phyloP scores from a whole-genome alignment of 53 echinoderm and acorn worm species.

The Glandiceps talaboti region DNA sequence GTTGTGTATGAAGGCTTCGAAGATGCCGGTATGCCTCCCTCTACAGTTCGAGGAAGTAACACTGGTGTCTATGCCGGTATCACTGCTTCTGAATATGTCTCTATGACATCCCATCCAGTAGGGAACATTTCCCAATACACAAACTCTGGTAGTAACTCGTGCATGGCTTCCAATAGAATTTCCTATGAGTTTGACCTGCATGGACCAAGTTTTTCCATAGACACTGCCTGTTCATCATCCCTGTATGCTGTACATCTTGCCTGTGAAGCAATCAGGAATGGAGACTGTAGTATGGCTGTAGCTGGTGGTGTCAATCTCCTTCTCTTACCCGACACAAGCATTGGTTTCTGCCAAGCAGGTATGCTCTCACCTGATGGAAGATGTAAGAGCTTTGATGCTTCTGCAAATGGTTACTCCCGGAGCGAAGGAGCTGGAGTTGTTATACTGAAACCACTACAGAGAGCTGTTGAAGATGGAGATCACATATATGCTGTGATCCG shows the following conservation, averaged over 20 bases:
- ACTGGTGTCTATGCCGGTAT: constrained; percentile 54
- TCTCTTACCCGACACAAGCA: constrained; percentile 11
- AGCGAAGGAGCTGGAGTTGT: constrained; percentile 46
- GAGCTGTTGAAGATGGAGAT: constrained; percentile 28
- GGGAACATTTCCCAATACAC: constrained; percentile 40
- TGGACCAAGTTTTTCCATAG: constrained; percentile 42
- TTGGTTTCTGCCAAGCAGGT: constrained; percentile 42
- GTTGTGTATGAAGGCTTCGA: constrained; percentile 46
- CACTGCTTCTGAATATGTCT: constrained; percentile 36
- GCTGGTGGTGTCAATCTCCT: constrained; percentile 44
- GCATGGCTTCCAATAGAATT: constrained; percentile 42
- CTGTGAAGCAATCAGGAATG: constrained; percentile 30
- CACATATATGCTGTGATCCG: constrained; percentile 37
- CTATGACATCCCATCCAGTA: constrained; percentile 11
- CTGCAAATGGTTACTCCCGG: constrained; percentile 35
- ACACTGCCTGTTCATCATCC: constrained; percentile 58
- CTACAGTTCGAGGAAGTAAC: constrained; percentile 27
- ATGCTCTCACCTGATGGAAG: constrained; percentile 38
- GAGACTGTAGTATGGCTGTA: constrained; percentile 25
- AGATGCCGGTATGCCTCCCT: constrained; percentile 41
- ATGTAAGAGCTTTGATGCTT: constrained; percentile 42
- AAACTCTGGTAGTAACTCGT: constrained; percentile 39
- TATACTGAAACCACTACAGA: constrained; percentile 25
- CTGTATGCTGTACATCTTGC: constrained; percentile 42
- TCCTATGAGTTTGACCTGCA: constrained; percentile 52